phyloP scores from a whole-genome alignment of 2,113 vertebrate genomes.

The Manacus vitellinus region DNA sequence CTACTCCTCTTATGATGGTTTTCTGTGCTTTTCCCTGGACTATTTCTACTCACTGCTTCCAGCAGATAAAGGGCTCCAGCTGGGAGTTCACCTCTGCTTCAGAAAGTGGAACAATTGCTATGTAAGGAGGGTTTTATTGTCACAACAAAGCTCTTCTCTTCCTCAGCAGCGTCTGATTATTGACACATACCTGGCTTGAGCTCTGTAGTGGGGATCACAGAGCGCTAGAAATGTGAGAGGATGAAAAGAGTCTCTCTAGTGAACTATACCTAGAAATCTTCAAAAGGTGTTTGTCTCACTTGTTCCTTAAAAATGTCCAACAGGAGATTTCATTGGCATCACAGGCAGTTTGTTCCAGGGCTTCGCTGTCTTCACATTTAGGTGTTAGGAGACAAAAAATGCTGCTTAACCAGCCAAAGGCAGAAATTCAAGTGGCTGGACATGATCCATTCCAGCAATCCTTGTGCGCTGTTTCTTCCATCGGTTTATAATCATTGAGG shows the following conservation, averaged over 20 bases:
- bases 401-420: background rate
- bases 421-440: background rate
- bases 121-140: background rate
- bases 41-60: background rate
- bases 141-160: background rate
- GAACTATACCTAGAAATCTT: background rate
- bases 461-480: background rate
- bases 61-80: background rate
- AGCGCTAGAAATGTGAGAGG: background rate
- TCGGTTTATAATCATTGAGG: background rate
- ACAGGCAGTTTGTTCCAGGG: background rate
- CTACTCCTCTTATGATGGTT: background rate
- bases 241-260: background rate
- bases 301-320: background rate
- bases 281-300: background rate
- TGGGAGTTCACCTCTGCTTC: background rate
- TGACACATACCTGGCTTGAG: background rate
- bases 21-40: background rate
- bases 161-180: background rate
- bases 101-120: background rate
- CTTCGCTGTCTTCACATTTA: background rate
- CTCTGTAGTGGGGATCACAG: background rate
- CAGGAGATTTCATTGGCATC: background rate
- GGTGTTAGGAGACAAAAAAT: background rate
- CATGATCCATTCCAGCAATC: background rate